A percentile compares a stretch with the other conserved stretches of the same genome.
phyloP scores from a whole-genome alignment of 1,140 invertebrate genomes.

The Ostrea edulis region DNA sequence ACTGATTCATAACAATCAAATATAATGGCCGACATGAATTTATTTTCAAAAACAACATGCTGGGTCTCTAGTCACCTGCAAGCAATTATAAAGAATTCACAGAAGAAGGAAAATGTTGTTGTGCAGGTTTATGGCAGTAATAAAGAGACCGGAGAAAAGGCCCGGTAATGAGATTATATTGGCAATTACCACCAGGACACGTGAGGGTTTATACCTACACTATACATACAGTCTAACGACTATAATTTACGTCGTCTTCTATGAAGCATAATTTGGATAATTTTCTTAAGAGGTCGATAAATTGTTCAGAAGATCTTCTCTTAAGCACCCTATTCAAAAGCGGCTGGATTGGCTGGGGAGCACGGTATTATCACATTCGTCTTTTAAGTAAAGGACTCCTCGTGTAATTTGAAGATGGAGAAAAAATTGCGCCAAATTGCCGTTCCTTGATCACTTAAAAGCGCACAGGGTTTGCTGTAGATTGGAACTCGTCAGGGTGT shows the following conservation, averaged over 20 bases:
- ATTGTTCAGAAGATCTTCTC: slow-evolving; percentile 13
- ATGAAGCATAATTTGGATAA: slow-evolving; percentile 35
- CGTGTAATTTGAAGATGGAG: slow-evolving; percentile 35
- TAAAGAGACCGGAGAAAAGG: slow-evolving; percentile 26
- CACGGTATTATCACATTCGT: not conserved
- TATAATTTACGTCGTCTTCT: slow-evolving; percentile 26
- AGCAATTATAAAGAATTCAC: slow-evolving; percentile 31
- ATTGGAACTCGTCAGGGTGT: not conserved
- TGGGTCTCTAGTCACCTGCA: slow-evolving; percentile 15
- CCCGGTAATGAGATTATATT: slow-evolving; percentile 27
- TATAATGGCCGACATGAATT: slow-evolving; percentile 35
- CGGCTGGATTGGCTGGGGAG: slow-evolving; percentile 1
- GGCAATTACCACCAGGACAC: not conserved
- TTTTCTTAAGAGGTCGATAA: slow-evolving; percentile 37
- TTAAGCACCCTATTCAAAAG: slow-evolving; percentile 37
- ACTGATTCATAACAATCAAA: slow-evolving; percentile 37
- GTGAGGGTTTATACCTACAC: slow-evolving; percentile 27
- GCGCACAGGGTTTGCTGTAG: not conserved
- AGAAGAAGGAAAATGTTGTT: slow-evolving; percentile 29
- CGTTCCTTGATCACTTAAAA: slow-evolving; percentile 34
- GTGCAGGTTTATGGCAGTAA: slow-evolving; percentile 27
- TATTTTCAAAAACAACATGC: slow-evolving; percentile 37
- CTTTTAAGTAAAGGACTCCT: slow-evolving; percentile 30
- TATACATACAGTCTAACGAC: slow-evolving; percentile 30
- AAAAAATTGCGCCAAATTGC: slow-evolving; percentile 38